phyloP scores from a whole-genome alignment of 2,797 vertebrate genomes.

The Natrix natrix region DNA sequence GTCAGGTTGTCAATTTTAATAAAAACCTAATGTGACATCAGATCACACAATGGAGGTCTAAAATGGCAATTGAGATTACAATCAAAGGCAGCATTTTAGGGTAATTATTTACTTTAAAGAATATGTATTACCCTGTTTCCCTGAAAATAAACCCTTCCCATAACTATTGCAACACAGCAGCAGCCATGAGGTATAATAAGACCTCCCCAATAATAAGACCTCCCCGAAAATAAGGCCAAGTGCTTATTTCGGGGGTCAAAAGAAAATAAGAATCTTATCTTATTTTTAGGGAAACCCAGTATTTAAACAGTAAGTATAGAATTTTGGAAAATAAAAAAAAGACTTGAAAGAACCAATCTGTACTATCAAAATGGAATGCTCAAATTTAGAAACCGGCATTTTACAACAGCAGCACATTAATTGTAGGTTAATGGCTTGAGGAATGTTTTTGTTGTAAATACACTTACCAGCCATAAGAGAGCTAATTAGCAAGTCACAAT shows the following conservation, averaged over 20 bases:
- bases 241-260: too few relatives aligned
- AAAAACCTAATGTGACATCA: conserved; percentile 39
- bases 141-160: too few relatives aligned
- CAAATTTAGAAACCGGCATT: conserved; percentile 30
- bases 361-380: neutral
- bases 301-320: conserved; percentile 21
- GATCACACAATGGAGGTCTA: conserved; percentile 36
- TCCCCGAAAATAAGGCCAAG: too few relatives aligned
- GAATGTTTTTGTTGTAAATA: conserved; percentile 51
- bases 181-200: too few relatives aligned
- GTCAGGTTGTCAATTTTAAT: conserved; percentile 44
- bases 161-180: too few relatives aligned
- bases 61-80: conserved; percentile 54
- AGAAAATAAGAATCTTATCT: too few relatives aligned
- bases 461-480: conserved; percentile 24
- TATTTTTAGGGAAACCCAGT: too few relatives aligned
- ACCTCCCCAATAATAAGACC: too few relatives aligned
- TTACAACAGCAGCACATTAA: conserved; percentile 46
- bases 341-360: conserved; percentile 38
- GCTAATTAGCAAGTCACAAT: conserved; percentile 16
- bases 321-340: neutral
- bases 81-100: conserved; percentile 52
- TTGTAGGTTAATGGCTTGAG: conserved; percentile 48
- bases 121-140: neutral
- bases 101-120: conserved; percentile 34